These are phyloP conservation scores for Onchidella celtica DNA, from an alignment of 2,888 invertebrate genomes.

Conservation along the genomic window DNA sequence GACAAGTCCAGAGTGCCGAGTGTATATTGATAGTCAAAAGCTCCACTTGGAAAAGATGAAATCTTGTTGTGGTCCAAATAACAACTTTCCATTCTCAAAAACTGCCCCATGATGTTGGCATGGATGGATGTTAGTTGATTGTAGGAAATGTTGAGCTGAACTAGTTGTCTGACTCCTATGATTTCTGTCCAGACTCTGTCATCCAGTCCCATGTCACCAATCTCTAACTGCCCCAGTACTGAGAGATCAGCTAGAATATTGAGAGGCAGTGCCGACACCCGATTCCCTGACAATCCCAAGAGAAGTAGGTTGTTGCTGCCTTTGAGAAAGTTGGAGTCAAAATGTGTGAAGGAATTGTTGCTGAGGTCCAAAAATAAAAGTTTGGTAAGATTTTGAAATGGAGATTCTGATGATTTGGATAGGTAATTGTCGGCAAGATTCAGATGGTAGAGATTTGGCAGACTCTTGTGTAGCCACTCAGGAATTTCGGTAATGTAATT, in stretches of 20 bases:
- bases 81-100: conserved; percentile 41
- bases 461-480: conserved; percentile 38
- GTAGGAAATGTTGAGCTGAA: conserved; percentile 43
- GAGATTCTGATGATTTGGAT: not conserved
- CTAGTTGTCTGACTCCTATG: conserved; percentile 32
- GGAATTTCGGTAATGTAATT: conserved; percentile 52
- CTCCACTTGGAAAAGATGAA: conserved; percentile 34
- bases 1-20: conserved; percentile 51
- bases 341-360: conserved; percentile 21
- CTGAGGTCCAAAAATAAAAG: conserved; percentile 41
- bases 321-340: conserved; percentile 16
- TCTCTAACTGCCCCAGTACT: conserved; percentile 42
- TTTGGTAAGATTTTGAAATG: conserved; percentile 31
- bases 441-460: conserved; percentile 53
- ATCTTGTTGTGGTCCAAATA: conserved; percentile 51
- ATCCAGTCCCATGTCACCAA: conserved; percentile 44
- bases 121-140: conserved; percentile 48
- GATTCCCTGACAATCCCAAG: conserved; percentile 50
- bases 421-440: conserved; percentile 49
- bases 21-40: conserved; percentile 48
- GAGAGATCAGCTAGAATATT: conserved; percentile 35
- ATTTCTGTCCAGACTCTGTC: conserved; percentile 54
- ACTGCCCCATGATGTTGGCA: conserved; percentile 42
- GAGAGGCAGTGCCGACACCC: conserved; percentile 36
- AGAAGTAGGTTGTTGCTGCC: conserved; percentile 24